A percentile compares a stretch with the other conserved stretches of the same genome.
Conservation (phyloP, 2,888 invertebrate species). For the Heliconius ethilla region DNA sequence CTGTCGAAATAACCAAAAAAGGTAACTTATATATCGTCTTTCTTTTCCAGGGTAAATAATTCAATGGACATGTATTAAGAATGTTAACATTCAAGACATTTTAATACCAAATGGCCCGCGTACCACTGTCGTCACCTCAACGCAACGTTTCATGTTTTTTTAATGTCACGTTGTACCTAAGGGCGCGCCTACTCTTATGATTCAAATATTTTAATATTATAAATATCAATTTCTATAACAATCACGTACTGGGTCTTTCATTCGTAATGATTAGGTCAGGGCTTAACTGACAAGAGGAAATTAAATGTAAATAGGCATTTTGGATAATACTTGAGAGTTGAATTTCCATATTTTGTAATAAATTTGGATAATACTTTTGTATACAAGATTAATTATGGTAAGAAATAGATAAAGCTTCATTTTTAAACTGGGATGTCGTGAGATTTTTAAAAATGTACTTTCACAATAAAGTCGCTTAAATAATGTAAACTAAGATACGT, state of each 20-base stretch:
- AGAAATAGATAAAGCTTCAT: background rate
- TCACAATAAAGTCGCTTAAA: background rate
- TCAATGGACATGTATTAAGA: slow-evolving; percentile 46
- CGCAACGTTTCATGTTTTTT: slow-evolving; percentile 58
- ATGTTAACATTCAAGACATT: slow-evolving; percentile 52
- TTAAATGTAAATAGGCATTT: slow-evolving; percentile 5
- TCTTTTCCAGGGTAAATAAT: slow-evolving; percentile 48
- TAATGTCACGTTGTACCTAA: slow-evolving; percentile 49
- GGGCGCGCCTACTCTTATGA: slow-evolving; percentile 44
- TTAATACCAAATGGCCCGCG: slow-evolving; percentile 63
- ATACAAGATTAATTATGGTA: background rate
- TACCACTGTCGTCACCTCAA: slow-evolving; percentile 55
- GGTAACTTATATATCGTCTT: slow-evolving; percentile 57
- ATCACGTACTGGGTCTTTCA: background rate
- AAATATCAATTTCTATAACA: slow-evolving; percentile 6
- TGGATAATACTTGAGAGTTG: too few relatives aligned
- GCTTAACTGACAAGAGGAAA: background rate
- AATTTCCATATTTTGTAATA: background rate
- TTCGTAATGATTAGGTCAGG: background rate
- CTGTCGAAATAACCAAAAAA: too few relatives aligned
- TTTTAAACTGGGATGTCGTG: too few relatives aligned
- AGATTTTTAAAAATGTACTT: too few relatives aligned
- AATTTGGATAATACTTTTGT: background rate
- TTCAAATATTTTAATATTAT: slow-evolving; percentile 25
- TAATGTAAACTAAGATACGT: background rate